Evolutionary conservation across 2,888 invertebrate genomes (phyloP), one percentile per base, ranked within the genome.

Genomic region (Mythimna vitellina): DNA sequence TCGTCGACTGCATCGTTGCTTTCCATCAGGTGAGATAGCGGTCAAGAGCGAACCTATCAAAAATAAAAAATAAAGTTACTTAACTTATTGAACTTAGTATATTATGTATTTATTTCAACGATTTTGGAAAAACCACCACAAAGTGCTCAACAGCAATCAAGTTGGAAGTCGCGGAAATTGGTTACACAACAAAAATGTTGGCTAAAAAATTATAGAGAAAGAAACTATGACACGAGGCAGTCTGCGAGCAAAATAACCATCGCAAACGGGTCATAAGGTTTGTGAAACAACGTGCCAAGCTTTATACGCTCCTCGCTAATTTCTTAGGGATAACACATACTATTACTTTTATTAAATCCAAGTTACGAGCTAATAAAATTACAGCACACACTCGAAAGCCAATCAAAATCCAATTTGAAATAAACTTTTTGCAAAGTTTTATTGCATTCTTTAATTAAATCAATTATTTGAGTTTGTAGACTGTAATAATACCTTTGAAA

Each of bases 371-470:
- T 29, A 8, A 78, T 62, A 35, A 32, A 58, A 58, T 65, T 54
- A 62, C 74, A 51, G n/a, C 54, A 22, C 29, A 42, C 22, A 58
- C 57, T 49, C 22, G 17, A 51, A 46, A 72, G 10, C 17, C 49
- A 80, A 76, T 79, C 62, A 72, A 76, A 72, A 66, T 72, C 42
- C 76, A 65, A 76, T 80, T 72, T 57, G 56, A 46, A 56, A 64
- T 60, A 56, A 63, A 60, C 38, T 57, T 73, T 56, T 38, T 35
- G 22, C n/a, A 10, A 32, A 22, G 2, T 32, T 68, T 79, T 80
- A 79, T 60, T 25, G 14, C 29, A 42, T 69, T 46, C 5, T 72
- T 68, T 53, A 60, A 80, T 79, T 72, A 72, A 71, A 67, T 61
- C 25, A 60, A 49, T 78, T 62, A 65, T 76, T 71, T 49, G 25